These are phyloP conservation scores for Diprion similis DNA, from an alignment of 1,140 invertebrate genomes.

Conservation along the genomic window DNA sequence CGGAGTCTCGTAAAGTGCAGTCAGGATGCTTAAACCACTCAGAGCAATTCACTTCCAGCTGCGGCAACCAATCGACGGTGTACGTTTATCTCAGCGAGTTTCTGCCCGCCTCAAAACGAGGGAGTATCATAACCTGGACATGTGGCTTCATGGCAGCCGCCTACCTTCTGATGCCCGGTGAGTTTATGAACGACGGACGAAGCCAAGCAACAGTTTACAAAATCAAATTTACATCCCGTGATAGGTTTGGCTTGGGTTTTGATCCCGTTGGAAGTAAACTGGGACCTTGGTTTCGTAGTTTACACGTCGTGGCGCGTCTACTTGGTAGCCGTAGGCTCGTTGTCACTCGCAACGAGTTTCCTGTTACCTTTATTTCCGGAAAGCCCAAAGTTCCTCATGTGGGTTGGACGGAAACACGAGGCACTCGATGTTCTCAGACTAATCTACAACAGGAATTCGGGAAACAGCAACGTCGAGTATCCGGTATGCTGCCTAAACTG, in stretches of 20 bases:
- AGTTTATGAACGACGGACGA: constrained; percentile 3
- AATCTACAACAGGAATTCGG: constrained; percentile 43
- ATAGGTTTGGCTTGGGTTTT: constrained; percentile 30
- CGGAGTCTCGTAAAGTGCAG: neutral
- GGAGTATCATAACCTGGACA: constrained; percentile 37
- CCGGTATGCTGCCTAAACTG: constrained; percentile 32
- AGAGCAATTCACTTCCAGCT: constrained; percentile 28
- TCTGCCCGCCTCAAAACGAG: constrained; percentile 25
- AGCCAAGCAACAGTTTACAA: neutral
- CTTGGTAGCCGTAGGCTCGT: constrained; percentile 23
- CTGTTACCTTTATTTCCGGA: constrained; percentile 50
- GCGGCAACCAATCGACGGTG: constrained; percentile 29
- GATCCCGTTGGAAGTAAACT: neutral
- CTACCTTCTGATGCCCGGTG: constrained; percentile 53
- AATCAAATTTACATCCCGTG: neutral
- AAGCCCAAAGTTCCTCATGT: constrained; percentile 61
- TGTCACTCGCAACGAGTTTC: constrained; percentile 23
- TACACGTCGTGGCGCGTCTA: constrained; percentile 40
- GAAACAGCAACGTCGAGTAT: constrained; percentile 34
- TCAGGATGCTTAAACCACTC: neutral
- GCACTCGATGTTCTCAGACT: constrained; percentile 41
- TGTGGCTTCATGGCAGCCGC: constrained; percentile 54
- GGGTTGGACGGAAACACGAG: constrained; percentile 44
- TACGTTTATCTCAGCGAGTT: constrained; percentile 40
- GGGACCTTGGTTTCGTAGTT: constrained; percentile 8